A percentile compares a stretch with the other conserved stretches of the same genome.
phyloP scores from a whole-genome alignment of 2,888 invertebrate genomes.

The Corbicula japonica region DNA sequence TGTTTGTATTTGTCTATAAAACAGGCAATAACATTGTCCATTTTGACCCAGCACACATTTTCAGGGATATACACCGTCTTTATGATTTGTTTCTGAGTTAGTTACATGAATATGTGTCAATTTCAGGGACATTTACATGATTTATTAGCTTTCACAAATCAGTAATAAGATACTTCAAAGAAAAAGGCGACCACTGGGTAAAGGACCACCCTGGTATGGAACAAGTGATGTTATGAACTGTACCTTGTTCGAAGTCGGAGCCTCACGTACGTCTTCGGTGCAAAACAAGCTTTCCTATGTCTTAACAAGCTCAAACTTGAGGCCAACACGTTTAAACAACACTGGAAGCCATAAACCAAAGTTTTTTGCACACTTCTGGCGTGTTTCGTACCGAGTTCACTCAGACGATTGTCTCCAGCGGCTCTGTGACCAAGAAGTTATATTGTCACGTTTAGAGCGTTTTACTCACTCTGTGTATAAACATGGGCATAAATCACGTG shows the following conservation, averaged over 20 bases:
- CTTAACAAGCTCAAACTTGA: slow-evolving; percentile 14
- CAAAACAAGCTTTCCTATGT: slow-evolving; percentile 22
- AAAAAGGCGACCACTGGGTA: too few species aligned
- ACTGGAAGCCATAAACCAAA: slow-evolving; percentile 32
- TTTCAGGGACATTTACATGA: slow-evolving; percentile 21
- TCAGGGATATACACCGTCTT: too few species aligned
- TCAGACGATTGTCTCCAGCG: slow-evolving; percentile 56
- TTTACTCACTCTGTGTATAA: slow-evolving; percentile 33
- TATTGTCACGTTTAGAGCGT: slow-evolving; percentile 24
- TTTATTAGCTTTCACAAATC: too few species aligned
- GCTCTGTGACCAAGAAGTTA: slow-evolving; percentile 36
- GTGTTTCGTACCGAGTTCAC: slow-evolving; percentile 49
- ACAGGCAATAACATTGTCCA: too few species aligned
- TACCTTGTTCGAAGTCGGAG: neutral
- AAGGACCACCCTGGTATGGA: slow-evolving; percentile 19
- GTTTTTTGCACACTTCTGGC: slow-evolving; percentile 48
- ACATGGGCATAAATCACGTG: slow-evolving; percentile 38
- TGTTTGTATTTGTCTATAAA: too few species aligned
- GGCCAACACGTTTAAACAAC: slow-evolving; percentile 24
- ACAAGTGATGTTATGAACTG: neutral
- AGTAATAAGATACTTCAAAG: slow-evolving; percentile 24
- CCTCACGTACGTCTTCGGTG: slow-evolving; percentile 28
- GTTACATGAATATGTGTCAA: too few species aligned
- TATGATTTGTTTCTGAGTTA: too few species aligned
- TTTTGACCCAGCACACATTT: too few species aligned